Base-by-base conservation (phyloP, 1,140 invertebrate genomes). In the Ceratina japonica region DNA sequence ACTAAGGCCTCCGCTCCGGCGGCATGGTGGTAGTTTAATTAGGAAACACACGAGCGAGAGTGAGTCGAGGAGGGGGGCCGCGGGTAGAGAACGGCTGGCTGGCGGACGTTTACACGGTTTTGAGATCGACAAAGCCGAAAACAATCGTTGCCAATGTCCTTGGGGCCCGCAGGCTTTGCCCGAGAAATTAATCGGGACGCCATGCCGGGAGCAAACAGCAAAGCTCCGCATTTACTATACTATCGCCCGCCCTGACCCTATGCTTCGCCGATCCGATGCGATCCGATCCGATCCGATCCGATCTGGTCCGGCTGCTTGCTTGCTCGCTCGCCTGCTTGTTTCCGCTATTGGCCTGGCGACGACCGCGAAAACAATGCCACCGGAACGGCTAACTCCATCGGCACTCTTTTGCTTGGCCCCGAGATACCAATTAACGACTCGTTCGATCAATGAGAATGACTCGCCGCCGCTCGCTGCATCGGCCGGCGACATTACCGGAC, bases 121-220 rank as follows among this genome's bases (percentile, higher is more conserved):
- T 52, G 69, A 66, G 78, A 77, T 81, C 82, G 79, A 84, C 83
- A 85, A 85, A 85, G 83, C 83, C 83, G 79, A 85, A 84, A 85
- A 85, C 83, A 85, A 85, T 85, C 82, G 83, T 80, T 71, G 79
- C 79, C 83, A 78, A 85, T 84, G 83, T 84, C 83, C 82, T 85
- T 85, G 79, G 73, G 80, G 69, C 79, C 83, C 82, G 82, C 83
- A 85, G 83, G 82, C 82, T 84, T 85, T 84, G 82, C 79, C 65
- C 59, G 83, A 81, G 83, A 85, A 85, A 85, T 85, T 85, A 85
- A 85, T 85, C 83, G 83, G 74, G 10, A 79, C 83, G 70, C 82
- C 79, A 52, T 52, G 56, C n/a, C 54, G 54, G 75, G n/a, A 72
- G 70, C 82, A 85, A 85, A 85, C 79, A 81, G 79, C 74, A 66